Evolutionary conservation across 2,888 invertebrate species (phyloP), one percentile per base, ranked within the genome.

Genomic region (Tetramorium bicarinatum): DNA sequence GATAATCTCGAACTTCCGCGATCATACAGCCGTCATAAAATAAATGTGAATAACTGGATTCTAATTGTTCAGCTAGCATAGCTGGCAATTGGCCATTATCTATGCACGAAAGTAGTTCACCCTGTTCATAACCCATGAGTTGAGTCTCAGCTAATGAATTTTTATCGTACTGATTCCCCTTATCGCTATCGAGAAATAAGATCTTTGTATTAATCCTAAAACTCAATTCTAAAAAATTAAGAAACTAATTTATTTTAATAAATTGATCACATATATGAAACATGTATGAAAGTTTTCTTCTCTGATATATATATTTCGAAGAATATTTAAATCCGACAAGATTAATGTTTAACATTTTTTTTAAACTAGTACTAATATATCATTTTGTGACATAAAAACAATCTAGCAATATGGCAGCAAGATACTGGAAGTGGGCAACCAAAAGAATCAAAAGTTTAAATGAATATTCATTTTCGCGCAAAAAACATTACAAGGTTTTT

Each of bases 1-100:
- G 96, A 94, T 97, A 98, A 95, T 99, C 98, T 93, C 98, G 96
- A 92, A 99, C 96, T 96, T 99, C 98, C 91, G 97, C 98, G 94
- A 99, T 97, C 87, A 99, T 97, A 95, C 98, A 98, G 87, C 99
- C 99, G 91, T 97, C 98, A 95, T 99, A 98, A 95, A 98, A 98
- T 85, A 99, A 96, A 95, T 97, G 97, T 75, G 98, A 97, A 94
- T 98, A 97, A 93, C 97, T 97, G 11, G 97, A 96, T 94, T 98
- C 98, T 85, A 99, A 95, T 89, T 98, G 95, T 94, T 99, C 98
- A 86, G 98, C 96, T 83, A 99, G 96, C 93, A 97, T 97, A 85
- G 98, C 97, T 72, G 99, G 99, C 94, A 99, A 95, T 95, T 98
- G 97, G 95, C 98, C 98, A 95, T 97, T 97, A 95, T 99, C 98